Evolutionary conservation across 2,888 invertebrate genomes (phyloP), one percentile per base, ranked within the genome.

Genomic region (Callyntrura sp.): DNA sequence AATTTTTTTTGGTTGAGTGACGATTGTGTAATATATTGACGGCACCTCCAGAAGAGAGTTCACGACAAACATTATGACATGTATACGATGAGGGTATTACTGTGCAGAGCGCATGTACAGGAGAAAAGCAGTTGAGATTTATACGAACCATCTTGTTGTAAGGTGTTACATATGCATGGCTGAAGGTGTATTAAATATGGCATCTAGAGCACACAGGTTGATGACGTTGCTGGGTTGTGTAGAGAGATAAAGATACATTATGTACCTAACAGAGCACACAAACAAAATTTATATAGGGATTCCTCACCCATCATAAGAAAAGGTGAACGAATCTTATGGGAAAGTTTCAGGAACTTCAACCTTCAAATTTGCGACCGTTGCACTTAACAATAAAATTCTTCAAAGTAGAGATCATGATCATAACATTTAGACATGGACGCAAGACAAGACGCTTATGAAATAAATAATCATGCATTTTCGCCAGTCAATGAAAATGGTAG

Each of bases 281-380:
- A n/a, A n/a, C n/a, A n/a, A n/a, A n/a, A n/a, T n/a, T n/a, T n/a
- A n/a, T n/a, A n/a, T n/a, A n/a, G n/a, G n/a, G n/a, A n/a, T n/a
- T n/a, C n/a, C n/a, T n/a, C 14, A 81, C 35, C 17, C 17, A 17
- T 45, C 51, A 20, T 9, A 76, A 25, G 73, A 73, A 45, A 85
- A 51, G 85, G 85, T 85, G 76, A 85, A 85, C 60, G 85, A 85
- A 78, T 62, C 65, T 73, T 57, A 85, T 78, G 85, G 65, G 85
- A 85, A 78, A 85, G 76, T 85, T 62, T 85, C 48, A 78, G 85
- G 76, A 85, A 76, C 84, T 65, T 43, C 35, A 65, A 73, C 73
- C 23, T 78, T 25, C 45, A 25, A 45, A 70, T 45, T 70, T 70
- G 45, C 43, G 70, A 70, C 70, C 45, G 12, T 70, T 70, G 70